Evolutionary conservation across 2,888 invertebrate species (phyloP).

Genomic region (Boloria selene): DNA sequence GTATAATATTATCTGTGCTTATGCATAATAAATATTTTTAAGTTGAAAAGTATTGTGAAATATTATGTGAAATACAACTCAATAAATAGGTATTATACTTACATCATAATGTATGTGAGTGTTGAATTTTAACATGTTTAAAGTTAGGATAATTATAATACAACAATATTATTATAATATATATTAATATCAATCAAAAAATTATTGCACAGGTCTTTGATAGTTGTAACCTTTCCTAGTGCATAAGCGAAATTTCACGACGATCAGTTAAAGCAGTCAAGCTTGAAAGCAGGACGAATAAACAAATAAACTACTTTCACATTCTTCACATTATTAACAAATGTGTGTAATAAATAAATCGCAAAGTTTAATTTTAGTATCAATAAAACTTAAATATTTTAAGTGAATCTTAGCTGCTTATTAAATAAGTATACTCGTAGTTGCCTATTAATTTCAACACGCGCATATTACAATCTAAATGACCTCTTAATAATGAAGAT

Average conservation of each 20-base stretch:
- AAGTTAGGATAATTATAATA: no score
- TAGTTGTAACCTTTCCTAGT: slow-evolving; percentile 1
- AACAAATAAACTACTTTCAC: slow-evolving; percentile 17
- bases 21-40: no score
- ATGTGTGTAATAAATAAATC: not conserved
- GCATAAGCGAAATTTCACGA: slow-evolving; percentile 17
- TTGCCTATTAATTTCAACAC: slow-evolving; percentile 9
- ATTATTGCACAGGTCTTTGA: not conserved
- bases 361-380: not conserved
- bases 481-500: slow-evolving; percentile 28
- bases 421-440: slow-evolving; percentile 9
- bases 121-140: no score
- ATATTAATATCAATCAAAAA: not conserved
- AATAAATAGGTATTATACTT: no score
- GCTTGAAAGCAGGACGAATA: slow-evolving; percentile 19
- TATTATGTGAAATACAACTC: no score
- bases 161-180: not conserved
- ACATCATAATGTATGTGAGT: no score
- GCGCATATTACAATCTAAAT: slow-evolving; percentile 15
- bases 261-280: slow-evolving; percentile 15
- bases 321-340: slow-evolving; percentile 8
- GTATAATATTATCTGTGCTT: no score
- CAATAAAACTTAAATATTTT: not conserved
- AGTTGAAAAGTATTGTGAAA: no score
- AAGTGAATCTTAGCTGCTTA: not conserved